These are phyloP conservation scores for Palaemon carinicauda DNA, from an alignment of 1,140 invertebrate genomes.

Conservation along the genomic window DNA sequence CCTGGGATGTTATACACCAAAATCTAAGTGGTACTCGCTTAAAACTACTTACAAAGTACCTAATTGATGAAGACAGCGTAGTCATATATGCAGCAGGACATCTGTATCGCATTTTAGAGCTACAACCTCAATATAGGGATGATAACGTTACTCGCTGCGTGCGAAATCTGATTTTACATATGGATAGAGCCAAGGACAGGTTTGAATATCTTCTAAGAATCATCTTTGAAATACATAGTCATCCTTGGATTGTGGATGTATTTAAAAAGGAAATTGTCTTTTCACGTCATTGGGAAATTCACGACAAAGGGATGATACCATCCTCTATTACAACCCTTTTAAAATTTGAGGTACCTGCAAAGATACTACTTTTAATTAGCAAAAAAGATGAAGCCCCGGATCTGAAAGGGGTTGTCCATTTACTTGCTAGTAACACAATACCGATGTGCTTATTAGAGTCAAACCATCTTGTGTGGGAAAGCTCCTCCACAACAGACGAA, in stretches of 20 bases:
- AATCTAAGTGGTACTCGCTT: slow-evolving; percentile 15
- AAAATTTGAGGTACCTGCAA: background rate
- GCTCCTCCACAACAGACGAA: slow-evolving; percentile 10
- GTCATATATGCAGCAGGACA: slow-evolving; percentile 38
- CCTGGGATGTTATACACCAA: slow-evolving; percentile 20
- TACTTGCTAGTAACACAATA: background rate
- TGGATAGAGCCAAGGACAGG: slow-evolving; percentile 27
- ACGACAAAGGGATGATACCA: slow-evolving; percentile 10
- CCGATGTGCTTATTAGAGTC: slow-evolving; percentile 41
- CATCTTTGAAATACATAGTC: background rate
- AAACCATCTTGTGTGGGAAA: slow-evolving; percentile 42
- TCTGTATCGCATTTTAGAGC: background rate
- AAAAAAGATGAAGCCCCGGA: slow-evolving; percentile 11
- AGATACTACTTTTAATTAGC: slow-evolving; percentile 18
- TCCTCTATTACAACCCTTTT: background rate
- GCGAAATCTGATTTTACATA: slow-evolving; percentile 39
- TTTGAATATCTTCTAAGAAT: slow-evolving; percentile 31
- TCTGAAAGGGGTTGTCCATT: background rate
- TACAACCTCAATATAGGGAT: background rate
- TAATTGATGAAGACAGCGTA: slow-evolving; percentile 24
- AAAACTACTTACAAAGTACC: slow-evolving; percentile 14
- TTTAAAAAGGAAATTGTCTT: slow-evolving; percentile 30
- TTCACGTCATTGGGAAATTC: slow-evolving; percentile 33
- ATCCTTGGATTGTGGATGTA: background rate
- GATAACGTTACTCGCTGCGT: slow-evolving; percentile 7